Evolutionary conservation across 2,797 vertebrate species (phyloP), one percentile per base, ranked within the genome.

Genomic region (Gobionotothen gibberifrons): DNA sequence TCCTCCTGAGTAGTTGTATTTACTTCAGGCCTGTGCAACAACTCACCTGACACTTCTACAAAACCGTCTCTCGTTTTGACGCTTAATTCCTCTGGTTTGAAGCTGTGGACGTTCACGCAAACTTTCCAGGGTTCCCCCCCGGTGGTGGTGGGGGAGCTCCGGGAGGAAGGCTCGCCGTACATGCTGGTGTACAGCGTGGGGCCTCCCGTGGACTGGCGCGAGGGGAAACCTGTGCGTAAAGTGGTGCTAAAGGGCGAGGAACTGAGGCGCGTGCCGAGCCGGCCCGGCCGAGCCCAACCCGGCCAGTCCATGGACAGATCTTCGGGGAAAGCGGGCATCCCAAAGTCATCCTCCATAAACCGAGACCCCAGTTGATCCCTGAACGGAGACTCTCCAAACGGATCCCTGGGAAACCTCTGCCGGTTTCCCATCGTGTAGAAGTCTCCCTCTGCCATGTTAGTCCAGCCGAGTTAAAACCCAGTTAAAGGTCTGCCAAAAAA

Each of bases 51-150:
- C 58, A 99, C 98, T 86, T 99, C 98, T 42, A 99, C 97, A 22
- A 97, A 99, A 4, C 97, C 96, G 0, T 99, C 98, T 84, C 94
- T 98, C 53, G 98, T 99, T 90, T 96, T 99, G 71, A 99, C 95
- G 1, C 94, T 94, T 71, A 99, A 88, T 76, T 99, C 98, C 89
- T 98, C 97, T 0, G 98, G 96, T 72, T 94, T 96, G 92, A 98
- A 99, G 93, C 96, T 99, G 93, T 99, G 97, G 73, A 99, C 98
- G 17, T 99, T 99, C 69, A 99, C 98, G 8, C 98, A 99, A 13
- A 99, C 97, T 81, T 99, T 99, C 98, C 98, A 99, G 9, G 98
- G 97, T 79, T 99, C 97, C 0, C 96, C 96, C 0, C 95, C 92
- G 65, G 94, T 92, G 40, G 92, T 87, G 17, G 74, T 92, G 5